These are phyloP conservation scores for Platycheirus albimanus DNA, from an alignment of 2,888 invertebrate genomes.

Conservation along the genomic window DNA sequence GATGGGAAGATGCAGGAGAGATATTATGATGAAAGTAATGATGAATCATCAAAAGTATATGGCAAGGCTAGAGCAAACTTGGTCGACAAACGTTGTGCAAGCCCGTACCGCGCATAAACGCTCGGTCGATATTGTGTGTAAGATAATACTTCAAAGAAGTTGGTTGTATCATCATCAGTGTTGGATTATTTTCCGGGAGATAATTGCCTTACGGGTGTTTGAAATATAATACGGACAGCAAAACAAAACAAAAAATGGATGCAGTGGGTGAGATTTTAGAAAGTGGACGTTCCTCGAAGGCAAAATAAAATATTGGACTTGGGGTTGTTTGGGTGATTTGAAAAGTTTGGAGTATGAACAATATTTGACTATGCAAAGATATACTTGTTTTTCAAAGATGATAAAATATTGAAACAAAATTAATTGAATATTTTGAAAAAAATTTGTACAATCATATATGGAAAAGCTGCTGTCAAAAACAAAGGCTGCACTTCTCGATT, in stretches of 20 bases:
- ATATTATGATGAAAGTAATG: neutral
- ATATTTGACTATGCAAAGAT: too few species aligned
- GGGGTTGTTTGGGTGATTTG: too few species aligned
- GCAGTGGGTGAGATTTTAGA: neutral
- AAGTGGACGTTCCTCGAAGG: neutral
- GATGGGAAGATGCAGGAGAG: neutral
- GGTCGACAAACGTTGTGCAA: neutral
- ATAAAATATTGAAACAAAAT: too few species aligned
- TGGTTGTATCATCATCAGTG: conserved; percentile 36
- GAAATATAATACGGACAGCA: conserved; percentile 35
- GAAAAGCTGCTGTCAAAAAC: too few species aligned
- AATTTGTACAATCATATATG: too few species aligned
- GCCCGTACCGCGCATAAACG: neutral
- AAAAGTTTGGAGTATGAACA: too few species aligned
- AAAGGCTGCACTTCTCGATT: too few species aligned
- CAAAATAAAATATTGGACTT: neutral
- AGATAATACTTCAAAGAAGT: conserved; percentile 48
- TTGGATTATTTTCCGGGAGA: conserved; percentile 47
- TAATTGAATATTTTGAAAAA: too few species aligned
- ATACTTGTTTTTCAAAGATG: too few species aligned
- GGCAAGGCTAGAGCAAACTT: conserved; percentile 1
- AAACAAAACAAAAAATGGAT: neutral
- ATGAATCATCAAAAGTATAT: conserved; percentile 4
- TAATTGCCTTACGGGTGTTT: conserved; percentile 51
- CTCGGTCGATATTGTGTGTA: conserved; percentile 7